Base-by-base conservation (phyloP, 2,797 vertebrate species). In the Argyrosomus regius region DNA sequence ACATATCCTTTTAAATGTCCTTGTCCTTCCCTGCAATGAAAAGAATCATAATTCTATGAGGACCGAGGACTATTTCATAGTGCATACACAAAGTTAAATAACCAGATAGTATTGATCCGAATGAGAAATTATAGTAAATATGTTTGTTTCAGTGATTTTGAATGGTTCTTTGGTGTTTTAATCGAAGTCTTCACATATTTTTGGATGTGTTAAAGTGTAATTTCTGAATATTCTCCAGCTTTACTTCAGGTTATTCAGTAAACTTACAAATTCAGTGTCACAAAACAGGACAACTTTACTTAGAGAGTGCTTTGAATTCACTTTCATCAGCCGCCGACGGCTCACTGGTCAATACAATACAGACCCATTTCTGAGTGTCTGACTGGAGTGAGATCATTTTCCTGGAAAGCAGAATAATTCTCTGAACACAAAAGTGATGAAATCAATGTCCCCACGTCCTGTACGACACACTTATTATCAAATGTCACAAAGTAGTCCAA, bases 321-420 rank as follows among this genome's bases (percentile, higher is more conserved):
- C 1, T 57, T 52, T 82, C 16, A 75, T 53, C 57, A 56, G 46
- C 24, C 14, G 6, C 31, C 17, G 24, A n/a, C 3, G 6, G n/a
- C 41, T 72, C 31, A 35, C 43, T 14, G 61, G 46, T 82, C 75
- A 62, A 61, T 56, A 76, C 49, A 61, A 59, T 39, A 63, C 49
- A 59, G 31, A 0, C 50, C 61, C 59, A 65, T 0, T 9, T 39
- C 35, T 10, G 49, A 71, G 41, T 1, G 28, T 18, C 63, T 58
- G 35, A 22, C 39, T 64, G 48, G 6, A 59, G 12, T 43, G 6
- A 26, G 24, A 16, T 41, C 7, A 13, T 39, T 78, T 58, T 35
- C 52, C 26, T 72, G 41, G 53, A 84, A 83, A 79, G 16, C 46
- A 52, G 24, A 60, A 57, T 57, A 10, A 65, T 45, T 18, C 18